Evolutionary conservation across 2,888 invertebrate species (phyloP).

Genomic region (Papilio elwesi): DNA sequence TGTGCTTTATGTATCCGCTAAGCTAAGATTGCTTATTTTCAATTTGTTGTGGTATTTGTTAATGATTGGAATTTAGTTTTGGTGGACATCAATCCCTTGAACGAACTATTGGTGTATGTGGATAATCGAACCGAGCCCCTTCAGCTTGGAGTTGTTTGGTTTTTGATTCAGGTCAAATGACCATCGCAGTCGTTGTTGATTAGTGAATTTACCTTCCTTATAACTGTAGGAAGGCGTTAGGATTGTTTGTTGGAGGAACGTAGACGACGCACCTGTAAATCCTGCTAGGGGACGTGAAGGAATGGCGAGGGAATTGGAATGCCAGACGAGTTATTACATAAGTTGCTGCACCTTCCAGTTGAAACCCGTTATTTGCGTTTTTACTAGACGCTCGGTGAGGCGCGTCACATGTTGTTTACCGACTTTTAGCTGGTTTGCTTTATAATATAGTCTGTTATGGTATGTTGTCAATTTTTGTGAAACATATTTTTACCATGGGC

Average conservation of each 20-base stretch:
- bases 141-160: too few relatives aligned
- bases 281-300: neutral
- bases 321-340: neutral
- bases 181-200: too few relatives aligned
- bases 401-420: neutral
- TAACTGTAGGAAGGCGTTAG: too few relatives aligned
- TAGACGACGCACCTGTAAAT: neutral
- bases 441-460: neutral
- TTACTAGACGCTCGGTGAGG: neutral
- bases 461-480: too few relatives aligned
- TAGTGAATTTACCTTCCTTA: too few relatives aligned
- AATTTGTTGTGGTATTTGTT: neutral
- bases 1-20: slow-evolving; percentile 19
- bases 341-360: neutral
- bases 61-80: neutral
- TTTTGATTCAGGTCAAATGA: too few relatives aligned
- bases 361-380: neutral
- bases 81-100: neutral
- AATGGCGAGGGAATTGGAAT: neutral
- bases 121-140: too few relatives aligned
- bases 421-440: neutral
- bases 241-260: too few relatives aligned
- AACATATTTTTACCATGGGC: too few relatives aligned
- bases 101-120: too few relatives aligned
- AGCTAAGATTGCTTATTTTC: neutral